Evolutionary conservation across 1,140 invertebrate species (phyloP).

Genomic region (Drosophila baimaii): DNA sequence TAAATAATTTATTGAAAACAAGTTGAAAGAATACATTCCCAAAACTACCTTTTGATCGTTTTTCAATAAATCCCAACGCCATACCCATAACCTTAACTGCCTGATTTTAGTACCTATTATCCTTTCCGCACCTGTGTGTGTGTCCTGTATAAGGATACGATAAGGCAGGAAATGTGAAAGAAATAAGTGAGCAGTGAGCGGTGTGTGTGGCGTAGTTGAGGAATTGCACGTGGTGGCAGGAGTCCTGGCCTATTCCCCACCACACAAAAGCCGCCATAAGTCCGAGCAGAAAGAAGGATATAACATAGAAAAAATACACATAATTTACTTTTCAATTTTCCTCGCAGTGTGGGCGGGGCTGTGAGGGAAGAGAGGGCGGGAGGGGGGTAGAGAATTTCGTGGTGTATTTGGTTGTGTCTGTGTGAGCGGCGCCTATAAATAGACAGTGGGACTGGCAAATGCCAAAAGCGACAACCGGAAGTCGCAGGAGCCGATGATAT

Average conservation of each 20-base stretch:
- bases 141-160: constrained; percentile 1
- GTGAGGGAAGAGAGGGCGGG: too few relatives aligned
- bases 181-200: constrained; percentile 27
- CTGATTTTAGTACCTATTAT: neutral
- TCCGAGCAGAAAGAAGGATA: constrained; percentile 15
- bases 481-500: constrained; percentile 63
- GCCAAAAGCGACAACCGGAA: constrained; percentile 63
- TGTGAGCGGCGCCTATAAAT: constrained; percentile 66
- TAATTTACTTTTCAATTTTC: constrained; percentile 60
- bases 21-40: neutral
- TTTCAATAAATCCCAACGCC: neutral
- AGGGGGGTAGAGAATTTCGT: constrained; percentile 3
- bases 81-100: neutral
- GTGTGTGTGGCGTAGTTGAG: constrained; percentile 17
- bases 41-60: neutral
- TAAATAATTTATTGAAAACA: neutral
- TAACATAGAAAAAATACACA: constrained; percentile 35
- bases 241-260: constrained; percentile 10
- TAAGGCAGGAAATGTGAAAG: constrained; percentile 13
- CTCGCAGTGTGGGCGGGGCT: constrained; percentile 19
- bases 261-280: constrained; percentile 4
- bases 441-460: constrained; percentile 59
- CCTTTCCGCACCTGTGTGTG: constrained; percentile 5
- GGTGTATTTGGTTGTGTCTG: constrained; percentile 12
- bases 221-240: constrained; percentile 37